Base-by-base conservation (phyloP, 2,888 invertebrate genomes). In the Sinohyriopsis cumingii region DNA sequence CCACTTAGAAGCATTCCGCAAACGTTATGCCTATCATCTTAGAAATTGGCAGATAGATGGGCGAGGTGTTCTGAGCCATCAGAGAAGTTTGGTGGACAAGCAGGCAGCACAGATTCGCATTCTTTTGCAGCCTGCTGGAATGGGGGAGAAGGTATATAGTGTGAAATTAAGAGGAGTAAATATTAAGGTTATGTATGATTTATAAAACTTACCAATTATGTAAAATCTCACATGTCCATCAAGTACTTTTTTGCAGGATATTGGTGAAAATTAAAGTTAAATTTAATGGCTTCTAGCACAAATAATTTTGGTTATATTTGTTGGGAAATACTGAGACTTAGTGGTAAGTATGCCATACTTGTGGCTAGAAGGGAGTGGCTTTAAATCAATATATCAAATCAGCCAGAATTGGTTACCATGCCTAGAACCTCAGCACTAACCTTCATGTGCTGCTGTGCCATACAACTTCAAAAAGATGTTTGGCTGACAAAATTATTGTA, bases 1-100 rank as follows among this genome's bases (percentile, higher is more conserved):
- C 0, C 98, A 98, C 91, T 92, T 98, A 83, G 97, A 98, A 90
- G 96, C 96, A 2, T 98, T 97, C 89, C 93, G 95, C 71, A 85
- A 86, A 67, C 83, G 89, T 24, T 89, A 89, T 69, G 88, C 89
- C 6, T 90, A 87, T 73, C 88, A 89, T 73, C 78, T 90, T 78
- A 92, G 97, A 18, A 94, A 95, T 78, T 97, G 97, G 96, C 94
- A 95, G 55, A 91, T 97, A 67, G 95, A 95, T 85, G 95, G 95
- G 6, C 92, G 93, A 84, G 94, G 94, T 6, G 93, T 95, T 25
- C 94, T 94, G 0, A 94, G 95, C 73, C 95, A 96, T 86, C 94
- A 95, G 81, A 93, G 94, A 7, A 91, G 92, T 80, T 90, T 92
- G 63, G 92, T 92, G 65, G 91, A 92, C 80, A 93, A 93, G 71